These are phyloP conservation scores for Crocodylus rhombifer DNA, from an alignment of 2,797 vertebrate species.

Conservation along the genomic window DNA sequence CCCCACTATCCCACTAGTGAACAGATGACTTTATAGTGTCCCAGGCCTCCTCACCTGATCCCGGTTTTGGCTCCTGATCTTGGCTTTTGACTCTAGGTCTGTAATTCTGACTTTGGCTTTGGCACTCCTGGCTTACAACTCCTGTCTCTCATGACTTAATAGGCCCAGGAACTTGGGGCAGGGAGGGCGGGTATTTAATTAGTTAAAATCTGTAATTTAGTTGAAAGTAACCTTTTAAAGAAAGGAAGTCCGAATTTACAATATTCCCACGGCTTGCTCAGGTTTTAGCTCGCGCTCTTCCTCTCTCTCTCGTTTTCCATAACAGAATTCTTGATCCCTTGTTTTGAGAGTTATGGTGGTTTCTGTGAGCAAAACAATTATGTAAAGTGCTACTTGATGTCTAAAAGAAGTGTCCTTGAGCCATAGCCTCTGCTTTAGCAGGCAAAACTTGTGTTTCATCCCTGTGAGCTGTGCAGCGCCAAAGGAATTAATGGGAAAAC, in stretches of 20 bases:
- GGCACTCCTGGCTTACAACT: too few species aligned
- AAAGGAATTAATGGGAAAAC: slow-evolving; percentile 48
- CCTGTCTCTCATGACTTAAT: not conserved
- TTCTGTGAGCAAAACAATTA: slow-evolving; percentile 37
- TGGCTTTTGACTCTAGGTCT: too few species aligned
- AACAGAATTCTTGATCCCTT: not conserved
- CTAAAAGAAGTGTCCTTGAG: slow-evolving; percentile 39
- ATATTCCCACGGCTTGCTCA: not conserved
- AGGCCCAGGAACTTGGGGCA: not conserved
- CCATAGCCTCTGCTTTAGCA: slow-evolving; percentile 30
- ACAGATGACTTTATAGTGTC: too few species aligned
- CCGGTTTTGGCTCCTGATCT: too few species aligned
- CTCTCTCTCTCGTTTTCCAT: not conserved
- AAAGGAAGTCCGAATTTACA: not conserved
- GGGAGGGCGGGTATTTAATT: too few species aligned
- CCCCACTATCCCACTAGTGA: too few species aligned
- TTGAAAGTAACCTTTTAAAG: not conserved
- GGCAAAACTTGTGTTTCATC: slow-evolving; percentile 50
- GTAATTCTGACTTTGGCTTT: too few species aligned
- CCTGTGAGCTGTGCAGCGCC: slow-evolving; percentile 39
- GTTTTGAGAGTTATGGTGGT: not conserved
- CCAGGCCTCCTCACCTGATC: too few species aligned
- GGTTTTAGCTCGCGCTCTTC: slow-evolving; percentile 8
- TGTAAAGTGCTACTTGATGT: slow-evolving; percentile 19
- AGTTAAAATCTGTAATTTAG: not conserved